Percentiles rank a stretch among this genome's conserved stretches.
Conservation (phyloP, 2,888 invertebrate genomes). For the Apamea epomidion region DNA sequence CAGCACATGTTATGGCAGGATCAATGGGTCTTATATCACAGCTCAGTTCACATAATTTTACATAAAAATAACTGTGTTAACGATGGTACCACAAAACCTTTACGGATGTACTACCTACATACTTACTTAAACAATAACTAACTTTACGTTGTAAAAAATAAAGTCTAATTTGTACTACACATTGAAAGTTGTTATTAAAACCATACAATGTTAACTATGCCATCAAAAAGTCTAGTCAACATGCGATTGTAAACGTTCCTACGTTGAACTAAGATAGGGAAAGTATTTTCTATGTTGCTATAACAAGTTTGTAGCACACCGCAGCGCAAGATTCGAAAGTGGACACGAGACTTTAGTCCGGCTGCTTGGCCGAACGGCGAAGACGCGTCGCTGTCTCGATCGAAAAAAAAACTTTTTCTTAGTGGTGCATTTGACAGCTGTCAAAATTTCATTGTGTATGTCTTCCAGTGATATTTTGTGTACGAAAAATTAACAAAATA, state of each 20-base stretch:
- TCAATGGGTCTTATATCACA: constrained; percentile 56
- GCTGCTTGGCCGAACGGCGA: constrained; percentile 68
- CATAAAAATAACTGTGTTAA: constrained; percentile 61
- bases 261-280: constrained; percentile 41
- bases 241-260: constrained; percentile 22
- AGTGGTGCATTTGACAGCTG: constrained; percentile 72
- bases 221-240: neutral
- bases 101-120: constrained; percentile 66
- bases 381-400: constrained; percentile 69
- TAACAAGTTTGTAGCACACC: constrained; percentile 33
- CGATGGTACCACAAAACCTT: constrained; percentile 58
- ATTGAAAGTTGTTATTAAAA: constrained; percentile 63
- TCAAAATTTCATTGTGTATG: constrained; percentile 71
- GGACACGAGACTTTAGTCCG: constrained; percentile 78
- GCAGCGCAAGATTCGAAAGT: constrained; percentile 82
- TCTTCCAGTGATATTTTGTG: constrained; percentile 45
- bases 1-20: neutral
- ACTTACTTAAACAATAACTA: constrained; percentile 28
- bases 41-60: constrained; percentile 54
- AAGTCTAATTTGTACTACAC: constrained; percentile 39
- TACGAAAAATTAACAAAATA: constrained; percentile 35
- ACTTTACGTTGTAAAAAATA: constrained; percentile 17
- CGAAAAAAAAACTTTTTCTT: constrained; percentile 63
- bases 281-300: constrained; percentile 24
- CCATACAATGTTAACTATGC: constrained; percentile 27